Evolutionary conservation across 2,888 invertebrate species (phyloP), one percentile per base, ranked within the genome.

Genomic region (Amphipyra tragopoginis): DNA sequence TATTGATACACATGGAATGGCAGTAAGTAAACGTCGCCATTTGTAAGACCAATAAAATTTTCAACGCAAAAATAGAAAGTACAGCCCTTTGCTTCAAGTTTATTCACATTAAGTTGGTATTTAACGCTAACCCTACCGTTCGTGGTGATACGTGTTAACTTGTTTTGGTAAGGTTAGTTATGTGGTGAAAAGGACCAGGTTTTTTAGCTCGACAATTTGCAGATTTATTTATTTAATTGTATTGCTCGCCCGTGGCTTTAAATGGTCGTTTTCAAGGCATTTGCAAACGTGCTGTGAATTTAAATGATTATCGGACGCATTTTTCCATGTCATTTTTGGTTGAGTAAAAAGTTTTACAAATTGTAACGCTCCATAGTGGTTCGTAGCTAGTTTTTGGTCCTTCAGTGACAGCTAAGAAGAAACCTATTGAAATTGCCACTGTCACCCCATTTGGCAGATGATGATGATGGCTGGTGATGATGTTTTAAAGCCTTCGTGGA

Each of bases 181-280:
- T 65, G 64, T 62, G 69, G 68, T 59, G 66, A 71, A 76, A 74
- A 71, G 61, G 59, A 14, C 56, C 68, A 55, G 61, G 68, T 72
- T 78, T 77, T 74, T 75, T 67, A 49, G n/a, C 36, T 3, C 14
- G 49, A 65, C 64, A 69, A 73, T 75, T 70, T 79, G 68, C 74
- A 74, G 70, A 81, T 79, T 77, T 79, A 69, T 72, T 72, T 68
- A 79, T 74, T 77, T 79, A 55, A 72, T 73, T 74, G 66, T 74
- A 67, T 62, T 77, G 63, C 57, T 67, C 44, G 51, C 47, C 38
- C 57, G 55, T 56, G 61, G 26, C 63, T 74, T 74, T 64, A 61
- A 71, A 72, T 67, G 74, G 74, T 40, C 11, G 53, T 60, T 71
- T 60, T 61, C 64, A 54, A 71, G 43, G 65, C 44, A 55, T 75